Conservation (phyloP, 2,888 invertebrate genomes). For the Syrphus vitripennis region DNA sequence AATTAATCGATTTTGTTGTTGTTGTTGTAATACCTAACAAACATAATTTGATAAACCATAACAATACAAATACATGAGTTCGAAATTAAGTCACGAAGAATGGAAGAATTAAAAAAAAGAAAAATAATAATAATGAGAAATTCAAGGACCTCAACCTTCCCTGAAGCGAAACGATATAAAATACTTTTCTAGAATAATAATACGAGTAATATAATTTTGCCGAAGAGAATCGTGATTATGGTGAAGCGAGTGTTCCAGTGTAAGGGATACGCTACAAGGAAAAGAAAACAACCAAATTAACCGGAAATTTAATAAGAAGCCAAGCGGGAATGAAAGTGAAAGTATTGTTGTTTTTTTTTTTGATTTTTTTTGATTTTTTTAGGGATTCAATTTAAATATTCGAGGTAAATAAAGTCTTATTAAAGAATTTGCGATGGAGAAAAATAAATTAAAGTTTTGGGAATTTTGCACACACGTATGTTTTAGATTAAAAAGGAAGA, state of each 20-base stretch:
- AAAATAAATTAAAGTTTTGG: neutral
- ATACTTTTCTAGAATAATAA: conserved; percentile 2
- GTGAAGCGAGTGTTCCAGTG: neutral
- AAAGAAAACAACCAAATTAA: neutral
- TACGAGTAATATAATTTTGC: neutral
- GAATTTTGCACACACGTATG: neutral
- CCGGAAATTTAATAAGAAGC: conserved; percentile 9
- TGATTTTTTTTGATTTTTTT: too few relatives aligned
- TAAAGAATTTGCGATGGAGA: neutral
- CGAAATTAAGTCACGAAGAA: conserved; percentile 5
- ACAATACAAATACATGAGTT: neutral
- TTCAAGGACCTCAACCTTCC: neutral
- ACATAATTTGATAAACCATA: conserved; percentile 3
- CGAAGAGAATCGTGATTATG: neutral
- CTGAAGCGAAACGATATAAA: neutral
- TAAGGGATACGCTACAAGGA: neutral
- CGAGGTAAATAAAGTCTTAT: neutral
- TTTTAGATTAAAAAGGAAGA: neutral
- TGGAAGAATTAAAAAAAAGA: neutral
- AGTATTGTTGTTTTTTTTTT: neutral
- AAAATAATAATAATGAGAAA: neutral
- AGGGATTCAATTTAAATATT: neutral
- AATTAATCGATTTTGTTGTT: neutral
- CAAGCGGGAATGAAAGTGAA: neutral
- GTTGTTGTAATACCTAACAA: neutral